Conservation (phyloP, 2,797 vertebrate genomes). For the Dermochelys coriacea region DNA sequence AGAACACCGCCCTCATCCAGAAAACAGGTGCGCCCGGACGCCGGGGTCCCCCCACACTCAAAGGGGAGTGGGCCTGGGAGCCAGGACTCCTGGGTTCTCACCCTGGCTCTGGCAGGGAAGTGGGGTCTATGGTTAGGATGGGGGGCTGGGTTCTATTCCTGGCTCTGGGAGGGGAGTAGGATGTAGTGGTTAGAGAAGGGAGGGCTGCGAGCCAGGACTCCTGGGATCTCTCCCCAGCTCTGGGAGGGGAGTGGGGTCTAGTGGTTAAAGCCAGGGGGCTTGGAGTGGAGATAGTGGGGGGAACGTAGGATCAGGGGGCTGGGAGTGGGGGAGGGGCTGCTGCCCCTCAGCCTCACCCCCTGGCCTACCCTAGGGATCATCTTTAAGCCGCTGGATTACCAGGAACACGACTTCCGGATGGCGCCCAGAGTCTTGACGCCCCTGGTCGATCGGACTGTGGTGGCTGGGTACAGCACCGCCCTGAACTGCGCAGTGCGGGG, state of each 20-base stretch:
- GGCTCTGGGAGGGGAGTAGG: too few relatives aligned
- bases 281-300: neutral
- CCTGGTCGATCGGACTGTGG: conserved; percentile 86
- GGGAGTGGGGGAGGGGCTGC: neutral
- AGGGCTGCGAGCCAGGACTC: too few relatives aligned
- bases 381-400: conserved; percentile 76
- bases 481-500: conserved; percentile 92
- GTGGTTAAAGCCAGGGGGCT: neutral
- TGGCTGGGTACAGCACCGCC: conserved; percentile 89
- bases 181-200: neutral
- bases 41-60: neutral
- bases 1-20: conserved; percentile 88
- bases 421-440: conserved; percentile 90
- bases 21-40: conserved; percentile 84
- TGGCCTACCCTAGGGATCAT: conserved; percentile 76
- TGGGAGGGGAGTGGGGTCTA: too few relatives aligned
- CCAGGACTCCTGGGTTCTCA: too few relatives aligned
- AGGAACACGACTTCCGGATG: conserved; percentile 82
- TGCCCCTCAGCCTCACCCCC: neutral
- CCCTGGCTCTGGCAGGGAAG: neutral
- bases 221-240: neutral
- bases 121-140: too few relatives aligned
- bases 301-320: neutral
- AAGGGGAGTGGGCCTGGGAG: neutral
- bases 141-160: neutral